Base-by-base conservation (phyloP, 2,113 vertebrate genomes). In the Cranoglanis bouderius region DNA sequence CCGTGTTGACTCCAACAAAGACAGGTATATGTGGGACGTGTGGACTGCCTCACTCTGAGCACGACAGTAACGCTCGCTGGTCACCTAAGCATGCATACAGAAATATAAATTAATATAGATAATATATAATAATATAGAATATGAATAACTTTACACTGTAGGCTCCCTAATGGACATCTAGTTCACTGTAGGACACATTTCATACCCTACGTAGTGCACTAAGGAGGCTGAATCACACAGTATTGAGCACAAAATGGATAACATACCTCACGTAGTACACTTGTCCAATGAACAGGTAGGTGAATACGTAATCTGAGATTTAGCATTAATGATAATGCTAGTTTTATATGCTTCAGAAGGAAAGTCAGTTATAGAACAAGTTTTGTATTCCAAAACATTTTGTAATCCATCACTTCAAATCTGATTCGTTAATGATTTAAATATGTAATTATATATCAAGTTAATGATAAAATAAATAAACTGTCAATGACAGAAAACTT, bases 41-140 rank as follows among this genome's bases (percentile, higher is more conserved):
- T 98, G 98, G 65, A 97, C 96, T 3, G 97, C 96, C 88, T 98
- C 97, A 81, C 96, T 96, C 84, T 97, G 97, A 65, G 97, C 97
- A 18, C 97, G 95, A 90, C 98, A 99, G 90, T 98, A 91, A 91
- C 96, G 96, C 92, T 98, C 97, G 29, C 96, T 96, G 29, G 98
- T 99, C 19, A 97, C 95, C 97, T 97, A 40, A 77, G 70, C 74
- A 85, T 32, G 55, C n/a, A 70, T 4, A 51, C 29, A 61, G 13
- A 74, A 1, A 82, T 9, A n/a, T 8, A 0, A 46, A 46, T 46
- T 46, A 46, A 46, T 46, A 6, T 4, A n/a, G n/a, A 53, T 14
- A n/a, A 53, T 32, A 3, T 24, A 43, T 5, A 32, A 16, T 43
- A 43, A 43, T 43, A 32, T 32, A 1, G 14, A 74, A 38, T 13